These are phyloP conservation scores for Ictidomys tridecemlineatus DNA, from an alignment of 2,113 vertebrate genomes.

Conservation along the genomic window DNA sequence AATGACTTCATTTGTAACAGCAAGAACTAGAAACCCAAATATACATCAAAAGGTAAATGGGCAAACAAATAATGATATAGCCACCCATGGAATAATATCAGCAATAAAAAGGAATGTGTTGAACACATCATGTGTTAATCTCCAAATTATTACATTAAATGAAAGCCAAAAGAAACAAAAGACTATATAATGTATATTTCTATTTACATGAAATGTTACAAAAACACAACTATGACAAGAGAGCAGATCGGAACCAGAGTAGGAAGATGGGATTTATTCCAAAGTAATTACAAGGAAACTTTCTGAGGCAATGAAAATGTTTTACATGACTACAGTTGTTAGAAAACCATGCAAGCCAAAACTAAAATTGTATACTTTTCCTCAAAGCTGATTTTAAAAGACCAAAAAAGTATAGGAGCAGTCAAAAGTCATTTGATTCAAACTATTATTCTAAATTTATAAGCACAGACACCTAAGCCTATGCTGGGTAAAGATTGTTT, in stretches of 20 bases:
- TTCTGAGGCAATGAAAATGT: background rate
- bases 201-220: background rate
- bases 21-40: background rate
- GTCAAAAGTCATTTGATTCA: background rate
- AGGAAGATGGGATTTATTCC: background rate
- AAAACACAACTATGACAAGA: background rate
- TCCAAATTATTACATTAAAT: background rate
- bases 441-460: background rate
- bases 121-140: background rate
- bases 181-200: background rate
- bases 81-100: background rate
- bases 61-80: background rate
- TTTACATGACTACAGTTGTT: too few relatives aligned
- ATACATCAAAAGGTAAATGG: too few relatives aligned
- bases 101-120: background rate
- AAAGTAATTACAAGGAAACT: background rate
- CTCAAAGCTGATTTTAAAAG: background rate
- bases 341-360: rapidly evolving
- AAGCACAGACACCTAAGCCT: background rate
- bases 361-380: background rate
- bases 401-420: background rate
- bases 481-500: background rate
- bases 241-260: background rate
- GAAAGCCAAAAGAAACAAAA: background rate
- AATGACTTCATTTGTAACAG: background rate